Base-by-base conservation (phyloP, 23 tunicate genomes). In the Botrylloides violaceus region DNA sequence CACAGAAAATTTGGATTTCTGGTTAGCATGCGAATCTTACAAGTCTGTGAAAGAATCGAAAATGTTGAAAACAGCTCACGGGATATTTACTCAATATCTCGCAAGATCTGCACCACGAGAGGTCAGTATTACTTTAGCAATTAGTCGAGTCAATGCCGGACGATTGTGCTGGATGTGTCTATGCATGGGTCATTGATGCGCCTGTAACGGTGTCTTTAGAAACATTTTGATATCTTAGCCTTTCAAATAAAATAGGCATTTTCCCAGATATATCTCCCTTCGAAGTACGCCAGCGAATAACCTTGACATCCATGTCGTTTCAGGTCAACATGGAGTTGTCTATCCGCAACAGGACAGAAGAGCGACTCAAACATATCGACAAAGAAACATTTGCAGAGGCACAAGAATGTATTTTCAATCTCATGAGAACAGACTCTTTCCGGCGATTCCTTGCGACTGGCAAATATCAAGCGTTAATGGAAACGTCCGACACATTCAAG, bases 1-100 rank as follows among this genome's bases (percentile, higher is more conserved):
- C 86, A 80, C 73, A 15, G 86, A 81, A 47, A 81, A 81, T 49
- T 66, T 81, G 23, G 63, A 74, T 15, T 81, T 81, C 29, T 81
- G 79, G 74, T 29, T 81, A 25, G 86, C 73, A 9, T 76, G 79
- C 71, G 86, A 74, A 49, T 38, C 49, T 3, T 81, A 60, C 62
- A 73, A 64, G 47, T n/a, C 43, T 1, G 64, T n/a, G 18, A 78
- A 66, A 50, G 24, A 53, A 2, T 57, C 59, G 25, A 64, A 61
- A 62, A 73, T 72, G 4, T 60, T 36, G 1, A 73, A 73, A 33
- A 31, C 73, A 32, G 85, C 85, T 27, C 23, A 1, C 27, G 76
- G 58, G 58, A 75, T 82, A 19, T 66, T 65, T 24, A 38, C 65
- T 20, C 79, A 61, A 3, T 82, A 62, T 53, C 31, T 82, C 0